Evolutionary conservation across 2,888 invertebrate genomes (phyloP), one percentile per base, ranked within the genome.

Genomic region (Amaurobius ferox): DNA sequence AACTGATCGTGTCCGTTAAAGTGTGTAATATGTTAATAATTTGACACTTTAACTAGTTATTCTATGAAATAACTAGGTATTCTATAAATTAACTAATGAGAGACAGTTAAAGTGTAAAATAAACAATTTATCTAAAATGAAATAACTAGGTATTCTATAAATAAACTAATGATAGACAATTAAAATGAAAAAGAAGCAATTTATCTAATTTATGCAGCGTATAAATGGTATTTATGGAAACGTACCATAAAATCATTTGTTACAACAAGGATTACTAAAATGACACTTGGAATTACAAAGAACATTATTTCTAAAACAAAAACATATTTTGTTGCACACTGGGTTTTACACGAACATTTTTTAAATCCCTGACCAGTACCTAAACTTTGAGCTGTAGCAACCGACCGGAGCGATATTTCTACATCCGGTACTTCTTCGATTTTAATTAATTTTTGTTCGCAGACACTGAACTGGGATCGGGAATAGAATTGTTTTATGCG

Each of bases 1-100:
- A 79, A 79, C 78, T 79, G 70, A 79, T 79, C 78, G 78, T 79
- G 78, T 79, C 78, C 78, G 78, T 79, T 79, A 79, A 79, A 79
- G 71, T 79, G 70, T 70, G 79, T 79, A 79, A 79, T 79, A 79
- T 79, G 77, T 68, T 78, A 78, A 32, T 78, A 70, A 78, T 68
- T 68, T 78, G 55, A 78, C 68, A 78, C 68, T 78, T 78, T 78
- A 68, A 74, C 74, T 61, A 61, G 9, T n/a, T n/a, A n/a, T n/a
- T n/a, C n/a, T n/a, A n/a, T n/a, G n/a, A n/a, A n/a, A n/a, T n/a
- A n/a, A n/a, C n/a, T n/a, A n/a, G n/a, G n/a, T n/a, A n/a, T n/a
- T n/a, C n/a, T n/a, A n/a, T n/a, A n/a, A n/a, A n/a, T n/a, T n/a
- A n/a, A n/a, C n/a, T n/a, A n/a, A n/a, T n/a, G n/a, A n/a, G n/a